These are phyloP conservation scores for Oreocharis arfaki DNA, from an alignment of 2,113 vertebrate genomes.

Conservation along the genomic window DNA sequence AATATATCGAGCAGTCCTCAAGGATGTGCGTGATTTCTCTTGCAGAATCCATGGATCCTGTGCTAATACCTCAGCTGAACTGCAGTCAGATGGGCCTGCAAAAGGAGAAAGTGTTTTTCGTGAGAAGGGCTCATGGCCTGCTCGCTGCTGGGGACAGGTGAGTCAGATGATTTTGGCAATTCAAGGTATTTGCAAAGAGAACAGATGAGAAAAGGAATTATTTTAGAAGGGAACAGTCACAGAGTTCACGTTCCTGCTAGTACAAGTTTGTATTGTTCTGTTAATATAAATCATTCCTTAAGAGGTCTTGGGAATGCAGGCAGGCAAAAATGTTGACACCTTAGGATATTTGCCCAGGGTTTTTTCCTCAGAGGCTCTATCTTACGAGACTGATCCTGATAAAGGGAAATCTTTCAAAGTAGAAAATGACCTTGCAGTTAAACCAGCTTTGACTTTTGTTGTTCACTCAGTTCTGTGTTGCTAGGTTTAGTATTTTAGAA, in stretches of 20 bases:
- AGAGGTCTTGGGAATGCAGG: not conserved
- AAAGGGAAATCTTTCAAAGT: not conserved
- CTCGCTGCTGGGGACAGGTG: not conserved
- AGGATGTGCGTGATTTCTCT: not conserved
- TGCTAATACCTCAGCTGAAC: not conserved
- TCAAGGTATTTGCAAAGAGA: not conserved
- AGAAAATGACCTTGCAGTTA: not conserved
- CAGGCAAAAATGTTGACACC: not conserved
- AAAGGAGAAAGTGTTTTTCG: not conserved
- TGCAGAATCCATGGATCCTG: not conserved
- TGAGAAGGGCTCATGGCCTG: not conserved
- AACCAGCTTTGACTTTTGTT: not conserved
- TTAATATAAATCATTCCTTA: not conserved
- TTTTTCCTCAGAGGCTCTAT: not conserved
- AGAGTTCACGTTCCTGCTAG: not conserved
- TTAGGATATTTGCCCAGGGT: constrained; percentile 1
- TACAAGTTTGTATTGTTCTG: constrained; percentile 45
- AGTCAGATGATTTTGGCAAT: not conserved
- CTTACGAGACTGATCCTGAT: not conserved
- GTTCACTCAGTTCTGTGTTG: not conserved
- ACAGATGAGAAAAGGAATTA: not conserved
- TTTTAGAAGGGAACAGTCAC: not conserved
- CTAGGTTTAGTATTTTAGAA: not conserved
- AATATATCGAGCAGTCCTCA: not conserved
- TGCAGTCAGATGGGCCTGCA: not conserved